Evolutionary conservation across 2,888 invertebrate species (phyloP).

Genomic region (Himalopsyche kuldschensis): DNA sequence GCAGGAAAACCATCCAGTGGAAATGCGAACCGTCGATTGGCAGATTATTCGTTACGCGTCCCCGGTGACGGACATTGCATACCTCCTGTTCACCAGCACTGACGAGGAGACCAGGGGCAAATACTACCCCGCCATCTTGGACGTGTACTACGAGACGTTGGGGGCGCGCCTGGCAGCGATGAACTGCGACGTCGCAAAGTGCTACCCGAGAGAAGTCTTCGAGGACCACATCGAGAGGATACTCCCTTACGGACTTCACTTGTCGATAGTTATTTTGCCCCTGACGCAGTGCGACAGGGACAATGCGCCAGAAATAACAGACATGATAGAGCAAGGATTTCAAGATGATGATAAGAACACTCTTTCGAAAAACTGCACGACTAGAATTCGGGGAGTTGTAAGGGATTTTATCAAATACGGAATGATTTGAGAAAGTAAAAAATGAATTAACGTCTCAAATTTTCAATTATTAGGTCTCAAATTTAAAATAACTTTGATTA

Average conservation of each 20-base stretch:
- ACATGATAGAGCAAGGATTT: neutral
- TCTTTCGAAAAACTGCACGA: neutral
- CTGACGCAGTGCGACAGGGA: neutral
- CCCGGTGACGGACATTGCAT: slow-evolving; percentile 27
- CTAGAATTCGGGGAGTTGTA: neutral
- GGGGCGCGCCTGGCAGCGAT: neutral
- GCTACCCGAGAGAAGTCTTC: neutral
- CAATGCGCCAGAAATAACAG: neutral
- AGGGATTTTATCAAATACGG: neutral
- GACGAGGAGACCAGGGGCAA: neutral
- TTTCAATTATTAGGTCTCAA: no score
- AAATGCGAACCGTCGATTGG: slow-evolving; percentile 31
- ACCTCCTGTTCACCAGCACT: slow-evolving; percentile 21
- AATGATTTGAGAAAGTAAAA: neutral
- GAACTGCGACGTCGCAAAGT: neutral
- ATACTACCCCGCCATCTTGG: neutral
- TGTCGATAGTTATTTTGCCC: neutral
- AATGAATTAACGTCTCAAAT: no score
- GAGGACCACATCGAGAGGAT: neutral
- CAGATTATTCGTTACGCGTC: slow-evolving; percentile 19
- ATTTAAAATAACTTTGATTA: no score
- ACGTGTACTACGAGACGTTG: slow-evolving; percentile 13
- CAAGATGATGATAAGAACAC: neutral
- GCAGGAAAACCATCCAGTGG: slow-evolving; percentile 15
- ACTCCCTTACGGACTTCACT: neutral